Percentiles rank a stretch among this genome's conserved stretches.
These are phyloP conservation scores for Nasua narica DNA, from an alignment of 2,797 vertebrate genomes.

Conservation along the genomic window DNA sequence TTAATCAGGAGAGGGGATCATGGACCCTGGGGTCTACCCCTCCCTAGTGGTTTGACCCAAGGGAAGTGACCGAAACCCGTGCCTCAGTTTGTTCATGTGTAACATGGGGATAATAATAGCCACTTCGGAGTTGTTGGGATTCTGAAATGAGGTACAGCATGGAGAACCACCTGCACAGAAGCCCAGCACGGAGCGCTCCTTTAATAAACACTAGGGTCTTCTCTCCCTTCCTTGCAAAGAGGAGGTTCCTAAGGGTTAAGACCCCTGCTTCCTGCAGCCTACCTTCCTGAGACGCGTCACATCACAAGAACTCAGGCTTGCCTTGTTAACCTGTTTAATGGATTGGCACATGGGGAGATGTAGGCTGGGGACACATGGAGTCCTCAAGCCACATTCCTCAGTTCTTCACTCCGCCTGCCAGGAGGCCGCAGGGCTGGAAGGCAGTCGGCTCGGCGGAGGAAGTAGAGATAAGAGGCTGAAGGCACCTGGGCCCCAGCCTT, in stretches of 20 bases:
- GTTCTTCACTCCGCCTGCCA: conserved; percentile 14
- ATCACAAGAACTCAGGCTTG: not conserved
- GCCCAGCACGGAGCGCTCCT: not conserved
- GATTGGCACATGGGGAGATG: not conserved
- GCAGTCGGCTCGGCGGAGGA: conserved; percentile 57
- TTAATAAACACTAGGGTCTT: not conserved
- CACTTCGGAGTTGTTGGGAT: not conserved
- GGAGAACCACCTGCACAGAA: not conserved
- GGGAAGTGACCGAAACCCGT: not conserved
- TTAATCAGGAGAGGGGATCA: not conserved
- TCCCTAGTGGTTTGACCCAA: not conserved
- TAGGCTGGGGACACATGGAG: not conserved
- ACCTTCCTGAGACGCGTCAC: not conserved
- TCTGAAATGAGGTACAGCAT: not conserved
- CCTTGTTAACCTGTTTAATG: conserved; percentile 28
- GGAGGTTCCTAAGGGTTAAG: not conserved
- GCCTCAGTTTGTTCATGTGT: not conserved
- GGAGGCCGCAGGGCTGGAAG: not conserved
- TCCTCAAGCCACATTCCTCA: not conserved
- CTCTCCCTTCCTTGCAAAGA: not conserved
- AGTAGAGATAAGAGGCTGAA: conserved; percentile 57
- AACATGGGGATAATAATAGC: not conserved
- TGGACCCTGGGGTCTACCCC: not conserved
- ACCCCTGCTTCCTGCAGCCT: not conserved
- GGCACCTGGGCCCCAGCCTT: conserved; percentile 52